Evolutionary conservation across 1,140 invertebrate genomes (phyloP).

Genomic region (Lepidotrigona ventralis): DNA sequence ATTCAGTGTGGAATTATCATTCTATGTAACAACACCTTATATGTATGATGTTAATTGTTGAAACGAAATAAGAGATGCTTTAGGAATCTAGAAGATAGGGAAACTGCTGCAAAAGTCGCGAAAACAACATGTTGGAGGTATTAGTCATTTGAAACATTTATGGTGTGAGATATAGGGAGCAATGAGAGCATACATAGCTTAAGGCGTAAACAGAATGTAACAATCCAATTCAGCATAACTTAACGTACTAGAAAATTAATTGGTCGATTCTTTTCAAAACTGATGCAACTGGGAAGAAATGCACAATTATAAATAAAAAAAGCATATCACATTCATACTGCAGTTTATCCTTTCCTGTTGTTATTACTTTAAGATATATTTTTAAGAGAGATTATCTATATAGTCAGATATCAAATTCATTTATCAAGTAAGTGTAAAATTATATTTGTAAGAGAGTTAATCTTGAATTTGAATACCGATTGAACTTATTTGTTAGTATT

Average conservation of each 20-base stretch:
- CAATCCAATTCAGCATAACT: neutral
- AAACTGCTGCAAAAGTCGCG: neutral
- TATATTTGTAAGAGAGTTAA: neutral
- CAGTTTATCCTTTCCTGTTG: too few relatives aligned
- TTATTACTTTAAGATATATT: too few relatives aligned
- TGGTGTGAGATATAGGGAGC: too few relatives aligned
- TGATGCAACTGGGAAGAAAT: neutral
- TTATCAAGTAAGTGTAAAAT: neutral
- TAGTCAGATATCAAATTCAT: too few relatives aligned
- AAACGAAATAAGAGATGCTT: neutral
- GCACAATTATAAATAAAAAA: too few relatives aligned
- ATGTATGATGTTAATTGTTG: too few relatives aligned
- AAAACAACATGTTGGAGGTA: neutral
- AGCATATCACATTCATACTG: too few relatives aligned
- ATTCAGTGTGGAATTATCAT: neutral
- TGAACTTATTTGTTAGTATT: constrained; percentile 42
- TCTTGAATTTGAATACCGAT: neutral
- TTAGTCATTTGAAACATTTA: neutral
- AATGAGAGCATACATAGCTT: neutral
- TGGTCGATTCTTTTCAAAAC: too few relatives aligned
- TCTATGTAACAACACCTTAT: neutral
- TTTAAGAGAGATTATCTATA: too few relatives aligned
- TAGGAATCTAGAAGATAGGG: neutral
- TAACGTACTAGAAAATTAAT: neutral
- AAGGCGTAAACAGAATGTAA: neutral